Evolutionary conservation across 2,797 vertebrate genomes (phyloP).

Genomic region (Dipus sagitta): DNA sequence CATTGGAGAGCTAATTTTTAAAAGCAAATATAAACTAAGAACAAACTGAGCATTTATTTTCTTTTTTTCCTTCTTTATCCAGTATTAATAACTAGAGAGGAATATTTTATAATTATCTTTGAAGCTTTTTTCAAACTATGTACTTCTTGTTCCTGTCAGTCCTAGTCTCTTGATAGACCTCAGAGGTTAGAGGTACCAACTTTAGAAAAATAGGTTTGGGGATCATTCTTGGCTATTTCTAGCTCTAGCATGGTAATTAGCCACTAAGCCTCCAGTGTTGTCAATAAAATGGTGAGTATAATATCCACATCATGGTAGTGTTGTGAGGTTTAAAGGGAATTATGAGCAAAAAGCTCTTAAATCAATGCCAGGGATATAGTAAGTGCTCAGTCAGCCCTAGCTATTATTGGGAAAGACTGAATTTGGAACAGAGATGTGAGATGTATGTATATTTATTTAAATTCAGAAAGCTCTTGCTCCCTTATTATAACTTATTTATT

Average conservation of each 20-base stretch:
- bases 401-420: constrained; percentile 21
- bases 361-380: not conserved
- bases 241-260: not conserved
- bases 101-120: constrained; percentile 28
- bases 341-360: not conserved
- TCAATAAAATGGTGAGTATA: not conserved
- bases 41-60: constrained; percentile 16
- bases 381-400: not conserved
- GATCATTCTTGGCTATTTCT: constrained; percentile 17
- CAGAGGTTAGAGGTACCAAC: not conserved
- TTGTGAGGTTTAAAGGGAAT: constrained; percentile 16
- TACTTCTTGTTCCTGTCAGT: no score
- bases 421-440: constrained; percentile 29
- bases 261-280: constrained; percentile 18
- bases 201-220: constrained; percentile 23
- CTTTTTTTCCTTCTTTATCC: not conserved
- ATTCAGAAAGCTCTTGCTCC: not conserved
- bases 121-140: constrained; percentile 49
- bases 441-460: constrained; percentile 51
- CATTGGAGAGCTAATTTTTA: not conserved
- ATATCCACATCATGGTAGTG: not conserved
- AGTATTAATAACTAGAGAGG: not conserved
- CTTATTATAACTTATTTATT: constrained; percentile 12
- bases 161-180: not conserved
- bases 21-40: constrained; percentile 37